Conservation (phyloP, 2,797 vertebrate species). For the Zalophus californianus region DNA sequence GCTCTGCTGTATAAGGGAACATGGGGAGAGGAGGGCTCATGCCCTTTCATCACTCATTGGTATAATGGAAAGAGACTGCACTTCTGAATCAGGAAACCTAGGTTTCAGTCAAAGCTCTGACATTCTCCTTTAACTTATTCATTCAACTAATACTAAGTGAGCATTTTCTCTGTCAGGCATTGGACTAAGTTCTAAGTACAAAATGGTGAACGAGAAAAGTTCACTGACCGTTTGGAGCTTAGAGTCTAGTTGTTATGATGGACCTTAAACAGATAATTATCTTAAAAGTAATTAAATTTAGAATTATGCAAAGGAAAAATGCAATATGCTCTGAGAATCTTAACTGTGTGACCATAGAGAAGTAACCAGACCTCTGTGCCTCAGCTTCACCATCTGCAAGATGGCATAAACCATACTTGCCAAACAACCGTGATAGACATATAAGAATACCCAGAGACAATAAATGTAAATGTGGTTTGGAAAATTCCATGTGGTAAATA, state of each 20-base stretch:
- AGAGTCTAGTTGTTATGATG: neutral
- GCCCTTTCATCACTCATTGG: neutral
- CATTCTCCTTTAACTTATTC: neutral
- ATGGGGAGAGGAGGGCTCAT: fast-evolving
- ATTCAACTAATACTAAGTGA: neutral
- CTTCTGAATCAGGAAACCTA: neutral
- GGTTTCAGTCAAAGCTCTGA: neutral
- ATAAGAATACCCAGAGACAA: neutral
- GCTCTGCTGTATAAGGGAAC: neutral
- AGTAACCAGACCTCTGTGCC: neutral
- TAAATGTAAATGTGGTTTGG: neutral
- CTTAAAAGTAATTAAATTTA: neutral
- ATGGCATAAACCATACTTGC: neutral
- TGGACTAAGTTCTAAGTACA: neutral
- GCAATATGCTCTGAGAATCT: neutral
- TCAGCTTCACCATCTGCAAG: neutral
- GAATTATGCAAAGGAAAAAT: neutral
- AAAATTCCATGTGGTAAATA: neutral
- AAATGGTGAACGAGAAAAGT: neutral
- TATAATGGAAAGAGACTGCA: neutral
- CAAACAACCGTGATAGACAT: neutral
- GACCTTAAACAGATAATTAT: neutral
- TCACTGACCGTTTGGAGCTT: neutral
- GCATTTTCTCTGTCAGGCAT: neutral
- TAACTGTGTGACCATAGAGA: neutral